Conservation (phyloP, 2,113 vertebrate genomes). For the Anser cygnoides region DNA sequence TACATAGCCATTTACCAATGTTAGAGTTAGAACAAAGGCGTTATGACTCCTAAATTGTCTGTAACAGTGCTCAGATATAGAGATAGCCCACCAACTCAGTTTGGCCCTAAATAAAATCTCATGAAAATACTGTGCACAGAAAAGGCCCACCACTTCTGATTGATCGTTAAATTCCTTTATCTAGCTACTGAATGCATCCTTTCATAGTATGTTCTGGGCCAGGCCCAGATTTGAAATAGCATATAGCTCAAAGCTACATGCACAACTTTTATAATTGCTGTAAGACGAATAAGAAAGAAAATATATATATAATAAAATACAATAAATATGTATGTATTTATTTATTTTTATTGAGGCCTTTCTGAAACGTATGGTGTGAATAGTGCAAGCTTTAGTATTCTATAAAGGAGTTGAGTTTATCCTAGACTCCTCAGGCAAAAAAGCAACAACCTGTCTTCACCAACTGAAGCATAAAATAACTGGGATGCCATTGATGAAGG, state of each 20-base stretch:
- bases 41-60: background rate
- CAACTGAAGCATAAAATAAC: background rate
- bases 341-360: background rate
- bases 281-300: background rate
- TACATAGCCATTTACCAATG: background rate
- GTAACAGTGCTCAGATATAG: accelerated
- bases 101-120: background rate
- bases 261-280: background rate
- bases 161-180: background rate
- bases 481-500: background rate
- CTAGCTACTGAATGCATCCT: background rate
- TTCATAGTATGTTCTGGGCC: background rate
- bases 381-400: background rate
- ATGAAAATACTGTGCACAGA: background rate
- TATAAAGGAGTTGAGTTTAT: background rate
- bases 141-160: background rate
- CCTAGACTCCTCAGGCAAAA: background rate
- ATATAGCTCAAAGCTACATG: background rate
- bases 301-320: background rate
- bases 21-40: background rate
- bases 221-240: background rate
- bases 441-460: background rate
- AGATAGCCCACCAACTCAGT: background rate
- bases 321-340: no score
- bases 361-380: background rate